Evolutionary conservation across 1,140 invertebrate species (phyloP), one percentile per base, ranked within the genome.

Genomic region (Latrodectus geometricus): DNA sequence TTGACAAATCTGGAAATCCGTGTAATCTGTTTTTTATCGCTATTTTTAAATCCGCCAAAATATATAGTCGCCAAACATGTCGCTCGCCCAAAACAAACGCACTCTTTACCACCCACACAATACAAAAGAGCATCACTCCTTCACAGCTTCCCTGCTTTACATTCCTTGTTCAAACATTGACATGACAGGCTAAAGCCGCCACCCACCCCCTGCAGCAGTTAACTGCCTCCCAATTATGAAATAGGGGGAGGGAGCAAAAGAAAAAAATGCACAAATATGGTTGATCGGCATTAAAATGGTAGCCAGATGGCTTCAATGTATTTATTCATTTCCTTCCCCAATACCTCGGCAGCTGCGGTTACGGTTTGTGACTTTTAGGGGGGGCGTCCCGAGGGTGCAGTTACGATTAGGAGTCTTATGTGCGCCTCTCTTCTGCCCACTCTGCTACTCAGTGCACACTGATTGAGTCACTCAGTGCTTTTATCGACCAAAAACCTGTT

Each of bases 321-420:
- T 78, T 54, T 81, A n/a, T 35, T 52, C 49, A 11, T 49, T 65
- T 66, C 23, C 23, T 14, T 11, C n/a, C 66, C 14, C 52, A 9
- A 7, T n/a, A 14, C 17, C 68, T 11, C 17, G 17, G n/a, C 80
- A 82, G 80, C 80, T 82, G 70, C 80, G 80, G 80, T 82, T 82
- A 81, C 78, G 68, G 78, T 81, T 35, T 81, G 68, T 78, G 78
- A 80, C 78, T 80, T 80, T 80, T 78, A 70, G 70, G 80, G 80
- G 80, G 52, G 7, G 66, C 66, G 17, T 74, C 80, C 80, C 80
- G 49, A 50, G 80, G 80, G 80, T 73, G 54, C 80, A 82, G 80
- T 82, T 82, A 82, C 70, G 80, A 82, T 82, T 82, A 82, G 80
- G 69, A 69, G 20, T 70, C 49, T 72, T 70, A 69, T n/a, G 21